Evolutionary conservation across 2,113 vertebrate species (phyloP).

Genomic region (Puntigrus tetrazona): DNA sequence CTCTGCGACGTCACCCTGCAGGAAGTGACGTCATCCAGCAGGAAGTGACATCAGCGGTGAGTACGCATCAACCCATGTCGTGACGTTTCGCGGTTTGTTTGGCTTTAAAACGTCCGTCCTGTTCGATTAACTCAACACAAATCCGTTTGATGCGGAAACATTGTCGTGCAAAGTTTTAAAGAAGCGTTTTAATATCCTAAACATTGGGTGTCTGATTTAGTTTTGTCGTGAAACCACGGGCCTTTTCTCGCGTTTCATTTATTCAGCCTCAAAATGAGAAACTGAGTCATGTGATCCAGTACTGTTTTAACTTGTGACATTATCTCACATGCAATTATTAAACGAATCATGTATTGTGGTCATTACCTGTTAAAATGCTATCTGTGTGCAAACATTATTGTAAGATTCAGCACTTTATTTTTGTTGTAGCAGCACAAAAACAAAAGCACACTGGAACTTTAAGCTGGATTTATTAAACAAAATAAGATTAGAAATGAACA

Average conservation of each 20-base stretch:
- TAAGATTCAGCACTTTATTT: neutral
- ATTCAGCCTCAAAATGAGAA: neutral
- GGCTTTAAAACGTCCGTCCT: neutral
- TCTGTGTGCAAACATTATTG: neutral
- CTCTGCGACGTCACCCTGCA: neutral
- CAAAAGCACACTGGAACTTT: neutral
- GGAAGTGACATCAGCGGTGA: constrained; percentile 12
- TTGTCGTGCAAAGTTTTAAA: neutral
- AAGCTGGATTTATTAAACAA: constrained; percentile 24
- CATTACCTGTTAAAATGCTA: neutral
- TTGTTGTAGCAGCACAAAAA: neutral
- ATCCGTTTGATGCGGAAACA: neutral
- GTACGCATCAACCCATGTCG: too few species aligned
- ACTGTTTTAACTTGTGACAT: too few species aligned
- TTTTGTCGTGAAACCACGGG: neutral
- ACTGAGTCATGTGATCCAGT: neutral
- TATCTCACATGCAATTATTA: neutral
- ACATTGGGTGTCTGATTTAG: neutral
- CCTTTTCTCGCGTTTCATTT: neutral
- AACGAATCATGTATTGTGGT: neutral
- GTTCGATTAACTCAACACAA: neutral
- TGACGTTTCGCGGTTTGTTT: neutral
- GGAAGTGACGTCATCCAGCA: neutral
- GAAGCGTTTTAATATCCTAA: neutral
- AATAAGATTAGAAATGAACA: neutral